Evolutionary conservation across 2,113 vertebrate genomes (phyloP).

Genomic region (Junco hyemalis): DNA sequence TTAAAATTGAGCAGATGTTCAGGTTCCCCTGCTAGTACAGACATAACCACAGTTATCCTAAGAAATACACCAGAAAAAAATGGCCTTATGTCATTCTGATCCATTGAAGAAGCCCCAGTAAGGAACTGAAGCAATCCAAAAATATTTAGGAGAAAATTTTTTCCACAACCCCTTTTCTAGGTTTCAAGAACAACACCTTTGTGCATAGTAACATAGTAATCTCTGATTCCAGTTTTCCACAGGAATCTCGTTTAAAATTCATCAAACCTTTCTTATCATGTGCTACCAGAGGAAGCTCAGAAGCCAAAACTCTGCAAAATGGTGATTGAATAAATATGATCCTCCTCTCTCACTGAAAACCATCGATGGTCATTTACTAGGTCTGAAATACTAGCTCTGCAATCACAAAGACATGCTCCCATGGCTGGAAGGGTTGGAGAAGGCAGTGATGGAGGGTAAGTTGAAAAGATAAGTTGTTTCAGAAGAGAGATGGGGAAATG

Average conservation of each 20-base stretch:
- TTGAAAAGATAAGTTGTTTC: background rate
- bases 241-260: background rate
- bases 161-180: background rate
- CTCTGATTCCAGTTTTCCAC: background rate
- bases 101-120: background rate
- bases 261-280: background rate
- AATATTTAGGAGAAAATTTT: background rate
- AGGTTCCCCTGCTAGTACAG: background rate
- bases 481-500: background rate
- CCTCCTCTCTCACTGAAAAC: background rate
- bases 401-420: background rate
- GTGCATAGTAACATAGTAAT: background rate
- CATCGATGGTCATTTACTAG: background rate
- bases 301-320: background rate
- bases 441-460: background rate
- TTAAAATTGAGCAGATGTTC: background rate
- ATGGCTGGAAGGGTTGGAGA: background rate
- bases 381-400: background rate
- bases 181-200: background rate
- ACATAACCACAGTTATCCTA: background rate
- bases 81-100: background rate
- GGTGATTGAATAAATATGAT: background rate
- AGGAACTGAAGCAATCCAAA: background rate
- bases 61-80: background rate
- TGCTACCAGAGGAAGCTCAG: background rate